Evolutionary conservation across 2,888 invertebrate species (phyloP), one percentile per base, ranked within the genome.

Genomic region (Agapetus fuscipes): DNA sequence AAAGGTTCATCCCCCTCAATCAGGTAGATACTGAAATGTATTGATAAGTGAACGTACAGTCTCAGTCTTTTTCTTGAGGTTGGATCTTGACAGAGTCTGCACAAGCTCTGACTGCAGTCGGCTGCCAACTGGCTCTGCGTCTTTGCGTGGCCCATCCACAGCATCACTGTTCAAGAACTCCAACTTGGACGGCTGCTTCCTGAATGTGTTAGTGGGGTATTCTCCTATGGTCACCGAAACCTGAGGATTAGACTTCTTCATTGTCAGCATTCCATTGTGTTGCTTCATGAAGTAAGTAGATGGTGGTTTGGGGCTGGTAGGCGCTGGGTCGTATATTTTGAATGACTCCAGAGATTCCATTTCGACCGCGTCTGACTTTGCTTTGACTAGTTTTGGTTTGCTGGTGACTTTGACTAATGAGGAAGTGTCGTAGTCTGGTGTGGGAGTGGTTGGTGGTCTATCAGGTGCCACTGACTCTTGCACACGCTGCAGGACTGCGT

Each of bases 301-400:
- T 11, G 83, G 83, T 6, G 82, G 83, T 53, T 75, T 78, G 28
- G 79, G 78, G 40, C 65, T 67, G 40, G 65, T 67, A 15, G 71
- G 62, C 41, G 69, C 72, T 3, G 71, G 63, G 54, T 79, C 77
- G 48, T 78, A 79, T 49, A 83, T 57, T 54, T 78, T 78, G 59
- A 78, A 83, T 3, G 83, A 83, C 57, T 84, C 83, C 50, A 84
- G 62, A 14, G 83, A 83, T 53, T 83, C 80, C 68, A 83, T 72
- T 59, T 84, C 84, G 9, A 79, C 83, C 24, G 73, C 69, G 44
- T 79, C 79, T 32, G 60, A 61, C 43, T 54, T 56, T 5, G 54
- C 50, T 43, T 58, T 61, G 39, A 52, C 51, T 9, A 49, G 42
- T 51, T 52, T 50, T 35, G 49, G 47, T 29, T 51, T 49, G 11